These are phyloP conservation scores for Mobula hypostoma DNA, from an alignment of 2,113 vertebrate species.

Conservation along the genomic window DNA sequence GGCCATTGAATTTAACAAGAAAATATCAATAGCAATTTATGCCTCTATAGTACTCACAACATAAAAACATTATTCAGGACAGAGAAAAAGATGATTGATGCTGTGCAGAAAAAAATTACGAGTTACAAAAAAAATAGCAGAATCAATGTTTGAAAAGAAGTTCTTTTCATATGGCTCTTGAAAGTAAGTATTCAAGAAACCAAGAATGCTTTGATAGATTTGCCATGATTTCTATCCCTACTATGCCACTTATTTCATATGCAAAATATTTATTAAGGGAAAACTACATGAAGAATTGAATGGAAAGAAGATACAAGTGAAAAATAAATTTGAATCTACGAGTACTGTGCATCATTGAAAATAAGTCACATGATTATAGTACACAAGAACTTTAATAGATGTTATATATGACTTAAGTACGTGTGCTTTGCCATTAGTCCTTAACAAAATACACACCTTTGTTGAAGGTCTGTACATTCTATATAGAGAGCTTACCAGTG, in stretches of 20 bases:
- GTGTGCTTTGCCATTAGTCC: too few relatives aligned
- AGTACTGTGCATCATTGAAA: too few relatives aligned
- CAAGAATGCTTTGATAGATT: neutral
- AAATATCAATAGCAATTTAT: neutral
- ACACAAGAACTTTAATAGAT: too few relatives aligned
- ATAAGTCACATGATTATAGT: too few relatives aligned
- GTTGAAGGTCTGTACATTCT: too few relatives aligned
- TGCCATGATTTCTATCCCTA: neutral
- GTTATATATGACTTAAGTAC: too few relatives aligned
- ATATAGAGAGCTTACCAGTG: too few relatives aligned
- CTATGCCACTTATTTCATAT: neutral
- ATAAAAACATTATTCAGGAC: neutral
- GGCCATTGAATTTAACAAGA: neutral
- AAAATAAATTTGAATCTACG: neutral
- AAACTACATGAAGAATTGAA: neutral
- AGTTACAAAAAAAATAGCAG: neutral
- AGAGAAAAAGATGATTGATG: neutral
- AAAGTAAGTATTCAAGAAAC: neutral
- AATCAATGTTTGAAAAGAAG: neutral
- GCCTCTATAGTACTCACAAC: neutral
- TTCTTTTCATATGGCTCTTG: neutral
- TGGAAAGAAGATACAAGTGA: neutral
- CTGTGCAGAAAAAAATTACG: neutral
- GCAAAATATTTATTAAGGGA: neutral
- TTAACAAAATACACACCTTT: too few relatives aligned